These are phyloP conservation scores for Hassar affinis DNA, from an alignment of 2,113 vertebrate genomes.

Conservation along the genomic window DNA sequence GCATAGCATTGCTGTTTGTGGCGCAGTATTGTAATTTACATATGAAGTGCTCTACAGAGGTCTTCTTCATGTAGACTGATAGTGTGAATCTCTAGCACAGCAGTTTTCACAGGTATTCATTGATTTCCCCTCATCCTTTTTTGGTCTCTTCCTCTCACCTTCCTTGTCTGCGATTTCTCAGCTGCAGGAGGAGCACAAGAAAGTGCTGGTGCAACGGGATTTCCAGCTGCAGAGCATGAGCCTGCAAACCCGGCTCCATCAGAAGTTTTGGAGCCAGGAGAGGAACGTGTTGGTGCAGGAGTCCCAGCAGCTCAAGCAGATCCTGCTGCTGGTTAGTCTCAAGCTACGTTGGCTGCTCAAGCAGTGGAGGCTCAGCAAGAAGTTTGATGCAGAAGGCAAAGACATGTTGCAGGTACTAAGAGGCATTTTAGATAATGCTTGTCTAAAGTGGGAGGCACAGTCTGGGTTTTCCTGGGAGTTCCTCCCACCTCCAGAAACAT, in stretches of 20 bases:
- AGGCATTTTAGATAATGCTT: not conserved
- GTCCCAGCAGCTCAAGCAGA: slow-evolving; percentile 92
- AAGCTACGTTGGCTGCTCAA: slow-evolving; percentile 98
- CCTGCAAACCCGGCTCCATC: slow-evolving; percentile 89
- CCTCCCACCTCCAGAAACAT: not conserved
- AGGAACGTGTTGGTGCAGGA: slow-evolving; percentile 91
- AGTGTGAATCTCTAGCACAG: not conserved
- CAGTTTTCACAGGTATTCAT: not conserved
- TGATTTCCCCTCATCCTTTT: not conserved
- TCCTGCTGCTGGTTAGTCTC: slow-evolving; percentile 89
- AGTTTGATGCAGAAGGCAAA: slow-evolving; percentile 81
- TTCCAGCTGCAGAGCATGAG: slow-evolving; percentile 95
- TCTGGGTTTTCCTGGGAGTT: not conserved
- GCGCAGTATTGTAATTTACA: not conserved
- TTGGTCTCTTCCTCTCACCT: not conserved
- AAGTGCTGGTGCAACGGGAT: slow-evolving; percentile 84
- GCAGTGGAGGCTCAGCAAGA: slow-evolving; percentile 88
- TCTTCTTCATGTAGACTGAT: not conserved
- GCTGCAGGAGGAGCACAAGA: slow-evolving; percentile 95
- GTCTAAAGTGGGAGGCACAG: not conserved
- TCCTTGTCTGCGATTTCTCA: slow-evolving; percentile 55
- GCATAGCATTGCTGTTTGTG: not conserved
- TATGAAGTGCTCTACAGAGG: not conserved
- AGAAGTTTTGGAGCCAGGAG: slow-evolving; percentile 94
- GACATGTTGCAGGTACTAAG: slow-evolving; percentile 87